These are phyloP conservation scores for Panagrolaimus sp. DNA, from an alignment of 1,140 invertebrate genomes.

Conservation along the genomic window DNA sequence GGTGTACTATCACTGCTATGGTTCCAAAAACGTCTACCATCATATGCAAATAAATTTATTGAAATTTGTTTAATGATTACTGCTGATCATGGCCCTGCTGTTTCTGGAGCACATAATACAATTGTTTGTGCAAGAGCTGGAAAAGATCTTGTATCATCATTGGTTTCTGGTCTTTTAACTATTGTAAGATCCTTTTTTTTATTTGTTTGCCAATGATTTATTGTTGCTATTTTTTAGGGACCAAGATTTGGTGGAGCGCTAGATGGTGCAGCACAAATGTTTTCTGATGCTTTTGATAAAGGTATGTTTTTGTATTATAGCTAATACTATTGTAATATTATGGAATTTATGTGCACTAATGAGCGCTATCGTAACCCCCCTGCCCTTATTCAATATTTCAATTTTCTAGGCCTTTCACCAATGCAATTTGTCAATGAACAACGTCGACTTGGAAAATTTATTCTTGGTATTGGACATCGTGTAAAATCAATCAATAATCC, in stretches of 20 bases:
- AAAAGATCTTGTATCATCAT: constrained; percentile 92
- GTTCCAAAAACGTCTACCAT: constrained; percentile 80
- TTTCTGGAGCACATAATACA: constrained; percentile 96
- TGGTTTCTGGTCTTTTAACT: constrained; percentile 90
- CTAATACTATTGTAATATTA: no score
- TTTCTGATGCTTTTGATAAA: constrained; percentile 86
- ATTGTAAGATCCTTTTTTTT: constrained; percentile 71
- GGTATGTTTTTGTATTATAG: constrained; percentile 64
- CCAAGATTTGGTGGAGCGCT: constrained; percentile 96
- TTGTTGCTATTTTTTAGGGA: constrained; percentile 66
- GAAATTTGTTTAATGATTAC: constrained; percentile 99
- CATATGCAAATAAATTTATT: constrained; percentile 91
- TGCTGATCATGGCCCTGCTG: constrained; percentile 96
- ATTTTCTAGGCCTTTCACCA: constrained; percentile 64
- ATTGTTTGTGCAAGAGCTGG: constrained; percentile 97
- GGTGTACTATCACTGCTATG: constrained; percentile 92
- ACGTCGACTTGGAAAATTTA: constrained; percentile 89
- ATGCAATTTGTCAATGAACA: constrained; percentile 98
- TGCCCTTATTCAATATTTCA: no score
- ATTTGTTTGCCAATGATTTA: neutral
- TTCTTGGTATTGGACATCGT: constrained; percentile 97
- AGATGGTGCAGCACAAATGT: constrained; percentile 89
- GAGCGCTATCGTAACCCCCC: constrained; percentile 61
- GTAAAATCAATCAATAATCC: constrained; percentile 99
- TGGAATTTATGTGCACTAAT: no score